phyloP scores from a whole-genome alignment of 2,113 vertebrate species.

The Xyrauchen texanus region DNA sequence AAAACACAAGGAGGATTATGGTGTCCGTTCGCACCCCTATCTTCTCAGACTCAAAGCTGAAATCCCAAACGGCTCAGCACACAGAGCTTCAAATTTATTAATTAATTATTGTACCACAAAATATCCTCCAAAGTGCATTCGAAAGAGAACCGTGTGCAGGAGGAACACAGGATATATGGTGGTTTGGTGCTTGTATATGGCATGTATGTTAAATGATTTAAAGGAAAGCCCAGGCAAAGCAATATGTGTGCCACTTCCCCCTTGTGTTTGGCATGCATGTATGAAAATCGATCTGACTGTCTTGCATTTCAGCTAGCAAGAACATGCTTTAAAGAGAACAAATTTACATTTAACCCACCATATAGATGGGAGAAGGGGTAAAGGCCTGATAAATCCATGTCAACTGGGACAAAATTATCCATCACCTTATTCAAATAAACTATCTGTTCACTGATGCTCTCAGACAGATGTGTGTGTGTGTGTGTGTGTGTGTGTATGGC shows the following conservation, averaged over 20 bases:
- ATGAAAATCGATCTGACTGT: conserved; percentile 62
- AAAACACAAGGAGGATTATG: no score
- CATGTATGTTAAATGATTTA: conserved; percentile 26
- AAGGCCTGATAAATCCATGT: conserved; percentile 74
- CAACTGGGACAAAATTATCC: conserved; percentile 81
- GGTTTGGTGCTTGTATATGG: neutral
- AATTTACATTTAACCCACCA: conserved; percentile 66
- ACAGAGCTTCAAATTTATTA: no score
- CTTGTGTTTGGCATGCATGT: conserved; percentile 26
- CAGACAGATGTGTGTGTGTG: conserved; percentile 35
- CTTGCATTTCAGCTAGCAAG: conserved; percentile 56
- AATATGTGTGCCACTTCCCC: neutral
- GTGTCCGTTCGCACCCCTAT: no score
- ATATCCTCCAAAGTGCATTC: conserved; percentile 71
- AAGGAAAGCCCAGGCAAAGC: conserved; percentile 11
- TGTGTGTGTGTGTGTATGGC: conserved; percentile 30
- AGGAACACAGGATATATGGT: conserved; percentile 55
- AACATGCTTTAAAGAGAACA: conserved; percentile 43
- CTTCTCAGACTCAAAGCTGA: no score
- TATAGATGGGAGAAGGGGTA: conserved; percentile 43
- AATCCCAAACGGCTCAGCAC: no score
- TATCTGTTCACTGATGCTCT: conserved; percentile 56
- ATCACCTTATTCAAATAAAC: conserved; percentile 81
- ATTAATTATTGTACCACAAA: conserved; percentile 75
- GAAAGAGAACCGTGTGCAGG: conserved; percentile 60